Evolutionary conservation across 2,113 vertebrate species (phyloP), one percentile per base, ranked within the genome.

Genomic region (Pelobates fuscus): DNA sequence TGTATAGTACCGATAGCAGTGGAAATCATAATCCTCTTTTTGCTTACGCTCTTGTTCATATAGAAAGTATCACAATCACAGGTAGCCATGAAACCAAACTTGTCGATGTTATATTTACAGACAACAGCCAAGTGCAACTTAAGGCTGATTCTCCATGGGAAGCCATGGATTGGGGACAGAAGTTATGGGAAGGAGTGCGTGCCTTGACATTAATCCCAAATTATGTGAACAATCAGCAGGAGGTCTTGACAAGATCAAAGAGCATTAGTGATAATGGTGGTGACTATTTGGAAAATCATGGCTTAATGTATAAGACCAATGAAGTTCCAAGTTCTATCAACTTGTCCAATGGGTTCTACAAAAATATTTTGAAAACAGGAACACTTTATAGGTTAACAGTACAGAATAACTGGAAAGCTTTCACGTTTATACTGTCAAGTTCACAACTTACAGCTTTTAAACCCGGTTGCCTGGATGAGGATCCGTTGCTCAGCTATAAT

Each of bases 321-420:
- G 90, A 91, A 32, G 43, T 67, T 68, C 46, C 57, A n/a, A 61
- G 26, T 10, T 12, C 55, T 15, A 68, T 61, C 10, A 60, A 32
- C 14, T 81, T 82, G 65, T 71, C 80, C 78, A 86, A 79, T 71
- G 92, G 92, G 14, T 89, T 85, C 78, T 90, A 89, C 75, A 92
- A 94, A 43, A 93, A 94, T 29, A 86, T 94, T 72, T 83, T 98
- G n/a, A 96, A 91, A 82, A 92, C 94, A 0, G 96, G 95, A 46
- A 88, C 93, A 11, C 92, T 99, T 6, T 91, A 95, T 77, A 91
- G 92, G 80, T 87, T 98, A 64, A 89, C 89, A 8, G 79, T 95
- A 76, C 95, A 94, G 67, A 96, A 96, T 84, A 95, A 95, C 88
- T 98, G 95, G 96, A 91, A 93, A 68, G 87, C 95, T 3, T 97